Percentiles rank a stretch among this genome's conserved stretches.
phyloP scores from a whole-genome alignment of 2,888 invertebrate genomes.

The Phengaris arion region DNA sequence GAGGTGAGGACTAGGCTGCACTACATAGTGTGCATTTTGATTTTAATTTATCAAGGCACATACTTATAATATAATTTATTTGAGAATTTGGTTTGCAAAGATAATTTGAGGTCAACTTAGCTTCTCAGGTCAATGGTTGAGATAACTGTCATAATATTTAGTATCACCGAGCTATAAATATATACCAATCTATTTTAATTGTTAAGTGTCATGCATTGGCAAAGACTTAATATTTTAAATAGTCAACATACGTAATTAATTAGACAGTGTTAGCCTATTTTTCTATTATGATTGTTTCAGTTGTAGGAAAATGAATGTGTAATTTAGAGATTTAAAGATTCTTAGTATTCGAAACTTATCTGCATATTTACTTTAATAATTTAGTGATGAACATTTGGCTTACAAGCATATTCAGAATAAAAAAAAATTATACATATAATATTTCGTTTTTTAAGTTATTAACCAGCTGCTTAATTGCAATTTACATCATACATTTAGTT shows the following conservation, averaged over 20 bases:
- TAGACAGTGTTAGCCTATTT: background rate
- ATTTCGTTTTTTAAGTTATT: background rate
- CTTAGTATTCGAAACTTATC: background rate
- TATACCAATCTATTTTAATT: conserved; percentile 29
- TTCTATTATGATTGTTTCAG: background rate
- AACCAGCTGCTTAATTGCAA: background rate
- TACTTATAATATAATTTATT: conserved; percentile 53
- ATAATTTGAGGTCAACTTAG: conserved; percentile 72
- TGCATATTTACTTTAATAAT: background rate
- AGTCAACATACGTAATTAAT: background rate
- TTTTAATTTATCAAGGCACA: background rate
- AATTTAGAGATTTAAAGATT: background rate
- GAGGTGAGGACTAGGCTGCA: no score
- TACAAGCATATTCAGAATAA: background rate
- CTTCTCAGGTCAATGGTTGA: conserved; percentile 65
- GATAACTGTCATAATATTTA: conserved; percentile 65
- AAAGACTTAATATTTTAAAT: background rate
- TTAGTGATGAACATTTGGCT: background rate
- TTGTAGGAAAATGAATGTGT: background rate
- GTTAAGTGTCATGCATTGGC: background rate
- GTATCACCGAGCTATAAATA: conserved; percentile 33
- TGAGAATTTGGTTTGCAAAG: conserved; percentile 60
- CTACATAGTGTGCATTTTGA: background rate
- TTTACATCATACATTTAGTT: background rate
- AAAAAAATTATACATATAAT: background rate